These are phyloP conservation scores for Lamellibrachia luymesi DNA, from an alignment of 1,140 invertebrate genomes.

Conservation along the genomic window DNA sequence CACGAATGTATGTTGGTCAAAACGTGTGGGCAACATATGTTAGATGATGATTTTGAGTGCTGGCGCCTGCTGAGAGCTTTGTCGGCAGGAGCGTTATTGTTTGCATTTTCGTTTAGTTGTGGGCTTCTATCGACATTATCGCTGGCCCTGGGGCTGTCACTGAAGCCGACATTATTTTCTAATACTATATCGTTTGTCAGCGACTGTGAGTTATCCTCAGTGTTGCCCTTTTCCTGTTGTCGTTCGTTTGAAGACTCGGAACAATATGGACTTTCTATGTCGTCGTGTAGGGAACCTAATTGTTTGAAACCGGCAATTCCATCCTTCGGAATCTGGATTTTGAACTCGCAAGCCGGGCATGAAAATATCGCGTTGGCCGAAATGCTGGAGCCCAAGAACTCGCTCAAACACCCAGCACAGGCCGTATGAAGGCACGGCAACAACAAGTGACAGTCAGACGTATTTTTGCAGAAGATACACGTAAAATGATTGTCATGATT, in stretches of 20 bases:
- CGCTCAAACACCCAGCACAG: neutral
- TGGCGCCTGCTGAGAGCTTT: neutral
- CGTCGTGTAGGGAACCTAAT: neutral
- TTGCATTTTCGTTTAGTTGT: neutral
- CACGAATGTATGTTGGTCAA: slow-evolving; percentile 7
- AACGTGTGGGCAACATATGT: slow-evolving; percentile 6
- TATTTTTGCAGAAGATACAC: neutral
- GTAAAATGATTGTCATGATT: neutral
- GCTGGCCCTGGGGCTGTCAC: neutral
- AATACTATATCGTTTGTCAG: neutral
- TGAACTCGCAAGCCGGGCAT: slow-evolving; percentile 14
- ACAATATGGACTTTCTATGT: neutral
- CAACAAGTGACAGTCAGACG: neutral
- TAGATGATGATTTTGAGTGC: neutral
- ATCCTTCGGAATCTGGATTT: neutral
- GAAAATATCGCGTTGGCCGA: slow-evolving; percentile 15
- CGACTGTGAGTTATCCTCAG: neutral
- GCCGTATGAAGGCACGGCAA: slow-evolving; percentile 9
- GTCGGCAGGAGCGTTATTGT: neutral
- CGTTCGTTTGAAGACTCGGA: neutral
- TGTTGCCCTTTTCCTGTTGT: neutral
- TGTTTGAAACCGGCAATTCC: neutral
- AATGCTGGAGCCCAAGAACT: neutral
- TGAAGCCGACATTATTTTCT: neutral
- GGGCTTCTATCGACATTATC: neutral